Conservation (phyloP, 2,888 invertebrate species). For the Ennomos fuscantarius region DNA sequence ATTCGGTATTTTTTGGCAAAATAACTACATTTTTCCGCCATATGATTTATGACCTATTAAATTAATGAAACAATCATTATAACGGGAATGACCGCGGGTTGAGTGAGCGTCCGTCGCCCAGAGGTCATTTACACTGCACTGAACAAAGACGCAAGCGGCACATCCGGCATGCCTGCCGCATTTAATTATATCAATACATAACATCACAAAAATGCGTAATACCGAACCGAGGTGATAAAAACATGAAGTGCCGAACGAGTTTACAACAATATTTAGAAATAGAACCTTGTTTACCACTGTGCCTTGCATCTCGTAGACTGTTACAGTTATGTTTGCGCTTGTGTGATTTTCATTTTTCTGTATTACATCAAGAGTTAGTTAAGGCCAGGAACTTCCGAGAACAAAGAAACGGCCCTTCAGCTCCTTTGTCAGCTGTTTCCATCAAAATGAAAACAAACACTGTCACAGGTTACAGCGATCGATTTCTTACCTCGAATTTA, state of each 20-base stretch:
- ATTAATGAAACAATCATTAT: constrained; percentile 51
- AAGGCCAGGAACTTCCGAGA: constrained; percentile 13
- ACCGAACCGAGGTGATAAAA: constrained; percentile 11
- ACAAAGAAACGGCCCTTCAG: constrained; percentile 36
- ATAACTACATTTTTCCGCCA: constrained; percentile 6
- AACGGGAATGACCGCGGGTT: constrained; percentile 61
- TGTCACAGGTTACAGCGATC: constrained; percentile 49
- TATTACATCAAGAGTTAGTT: neutral
- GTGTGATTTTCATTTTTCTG: neutral
- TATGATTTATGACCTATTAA: constrained; percentile 16
- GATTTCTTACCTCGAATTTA: constrained; percentile 86
- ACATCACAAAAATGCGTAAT: constrained; percentile 34
- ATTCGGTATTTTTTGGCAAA: constrained; percentile 4
- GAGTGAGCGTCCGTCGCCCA: constrained; percentile 56
- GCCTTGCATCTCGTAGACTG: constrained; percentile 2
- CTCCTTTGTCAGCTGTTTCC: constrained; percentile 86
- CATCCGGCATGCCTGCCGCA: constrained; percentile 35
- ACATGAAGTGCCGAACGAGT: neutral
- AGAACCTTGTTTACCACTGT: constrained; percentile 23
- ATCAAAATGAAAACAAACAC: constrained; percentile 81
- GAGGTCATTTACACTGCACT: constrained; percentile 63
- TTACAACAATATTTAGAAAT: constrained; percentile 29
- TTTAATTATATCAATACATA: constrained; percentile 41
- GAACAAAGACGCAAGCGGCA: constrained; percentile 54
- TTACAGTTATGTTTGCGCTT: constrained; percentile 11